Evolutionary conservation across 2,113 vertebrate genomes (phyloP).

Genomic region (Onychostruthus taczanowskii): DNA sequence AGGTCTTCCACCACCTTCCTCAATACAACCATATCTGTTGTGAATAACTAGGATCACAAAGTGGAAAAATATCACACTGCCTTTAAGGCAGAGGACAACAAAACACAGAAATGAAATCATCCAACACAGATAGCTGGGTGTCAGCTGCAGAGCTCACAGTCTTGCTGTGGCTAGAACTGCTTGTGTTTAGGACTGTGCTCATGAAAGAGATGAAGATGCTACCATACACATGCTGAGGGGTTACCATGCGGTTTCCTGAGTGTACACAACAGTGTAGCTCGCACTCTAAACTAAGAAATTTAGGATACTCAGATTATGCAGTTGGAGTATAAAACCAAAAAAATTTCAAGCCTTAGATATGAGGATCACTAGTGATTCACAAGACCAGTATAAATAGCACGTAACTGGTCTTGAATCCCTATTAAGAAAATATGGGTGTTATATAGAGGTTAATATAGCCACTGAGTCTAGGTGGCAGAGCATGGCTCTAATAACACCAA

Average conservation of each 20-base stretch:
- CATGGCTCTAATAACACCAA: not conserved
- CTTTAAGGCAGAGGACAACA: not conserved
- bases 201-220: not conserved
- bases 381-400: not conserved
- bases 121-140: not conserved
- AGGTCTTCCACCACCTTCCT: not conserved
- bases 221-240: not conserved
- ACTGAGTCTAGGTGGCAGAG: not conserved
- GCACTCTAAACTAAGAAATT: not conserved
- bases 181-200: not conserved
- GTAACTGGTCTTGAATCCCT: not conserved
- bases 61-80: not conserved
- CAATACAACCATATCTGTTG: not conserved
- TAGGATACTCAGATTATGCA: not conserved
- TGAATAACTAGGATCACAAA: not conserved
- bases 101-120: not conserved
- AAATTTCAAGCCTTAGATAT: not conserved
- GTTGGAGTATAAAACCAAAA: not conserved
- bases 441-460: not conserved
- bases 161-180: not conserved
- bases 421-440: not conserved
- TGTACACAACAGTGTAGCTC: not conserved
- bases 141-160: not conserved
- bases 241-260: not conserved
- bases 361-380: not conserved